phyloP scores from a whole-genome alignment of 2,113 vertebrate species.

The Syngnathus typhle region DNA sequence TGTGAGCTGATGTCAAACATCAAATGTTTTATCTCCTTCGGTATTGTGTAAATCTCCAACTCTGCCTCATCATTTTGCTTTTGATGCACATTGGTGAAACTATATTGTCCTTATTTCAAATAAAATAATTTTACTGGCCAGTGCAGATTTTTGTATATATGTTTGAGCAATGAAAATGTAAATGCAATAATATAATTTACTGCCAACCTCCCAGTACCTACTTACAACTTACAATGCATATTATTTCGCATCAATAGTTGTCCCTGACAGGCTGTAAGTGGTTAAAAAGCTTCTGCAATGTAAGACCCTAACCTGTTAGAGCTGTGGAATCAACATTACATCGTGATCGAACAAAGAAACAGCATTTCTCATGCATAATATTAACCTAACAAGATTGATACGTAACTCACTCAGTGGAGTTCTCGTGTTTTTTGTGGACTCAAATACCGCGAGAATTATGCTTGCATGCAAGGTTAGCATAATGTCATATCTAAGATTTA shows the following conservation, averaged over 20 bases:
- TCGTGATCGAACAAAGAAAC: background rate
- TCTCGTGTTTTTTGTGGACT: no score
- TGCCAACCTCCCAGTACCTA: no score
- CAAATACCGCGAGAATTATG: no score
- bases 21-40: conserved; percentile 4
- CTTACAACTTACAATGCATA: no score
- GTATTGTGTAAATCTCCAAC: background rate
- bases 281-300: background rate
- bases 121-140: background rate
- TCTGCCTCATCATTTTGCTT: conserved; percentile 4
- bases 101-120: conserved; percentile 9
- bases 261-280: no score
- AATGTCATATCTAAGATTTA: background rate
- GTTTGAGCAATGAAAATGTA: background rate
- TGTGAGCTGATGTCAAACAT: conserved; percentile 11
- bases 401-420: no score
- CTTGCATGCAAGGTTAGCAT: no score
- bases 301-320: no score
- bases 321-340: background rate
- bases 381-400: no score
- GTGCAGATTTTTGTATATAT: background rate
- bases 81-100: background rate
- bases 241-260: no score
- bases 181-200: no score
- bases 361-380: no score